phyloP scores from a whole-genome alignment of 2,113 vertebrate genomes.

The Myocastor coypus region DNA sequence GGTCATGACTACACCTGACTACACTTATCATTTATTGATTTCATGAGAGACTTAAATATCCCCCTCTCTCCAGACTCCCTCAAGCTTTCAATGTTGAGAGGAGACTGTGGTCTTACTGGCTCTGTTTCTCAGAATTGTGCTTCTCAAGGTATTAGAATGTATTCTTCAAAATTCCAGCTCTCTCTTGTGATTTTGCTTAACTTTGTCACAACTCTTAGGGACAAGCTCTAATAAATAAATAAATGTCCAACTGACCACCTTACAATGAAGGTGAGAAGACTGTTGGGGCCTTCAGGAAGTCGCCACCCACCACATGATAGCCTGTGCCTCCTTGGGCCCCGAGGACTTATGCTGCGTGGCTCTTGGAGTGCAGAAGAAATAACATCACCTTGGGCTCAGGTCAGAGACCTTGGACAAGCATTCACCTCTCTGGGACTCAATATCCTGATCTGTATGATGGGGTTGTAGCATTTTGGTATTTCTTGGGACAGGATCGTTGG shows the following conservation, averaged over 20 bases:
- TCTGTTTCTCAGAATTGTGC: not conserved
- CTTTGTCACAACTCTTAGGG: not conserved
- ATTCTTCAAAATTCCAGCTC: not conserved
- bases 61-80: not conserved
- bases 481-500: not conserved
- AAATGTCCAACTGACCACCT: not conserved
- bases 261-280: not conserved
- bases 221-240: not conserved
- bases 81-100: not conserved
- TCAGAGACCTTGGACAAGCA: not conserved
- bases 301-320: not conserved
- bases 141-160: not conserved
- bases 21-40: not conserved
- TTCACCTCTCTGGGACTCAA: not conserved
- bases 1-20: not conserved
- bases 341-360: not conserved
- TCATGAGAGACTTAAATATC: not conserved
- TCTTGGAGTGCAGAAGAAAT: not conserved
- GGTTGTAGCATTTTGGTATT: not conserved
- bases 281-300: not conserved
- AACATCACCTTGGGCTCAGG: not conserved
- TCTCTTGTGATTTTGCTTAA: not conserved
- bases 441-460: not conserved
- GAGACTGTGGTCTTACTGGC: not conserved
- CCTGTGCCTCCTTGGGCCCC: not conserved